Evolutionary conservation across 2,113 vertebrate species (phyloP), one percentile per base, ranked within the genome.

Genomic region (Kryptolebias marmoratus): DNA sequence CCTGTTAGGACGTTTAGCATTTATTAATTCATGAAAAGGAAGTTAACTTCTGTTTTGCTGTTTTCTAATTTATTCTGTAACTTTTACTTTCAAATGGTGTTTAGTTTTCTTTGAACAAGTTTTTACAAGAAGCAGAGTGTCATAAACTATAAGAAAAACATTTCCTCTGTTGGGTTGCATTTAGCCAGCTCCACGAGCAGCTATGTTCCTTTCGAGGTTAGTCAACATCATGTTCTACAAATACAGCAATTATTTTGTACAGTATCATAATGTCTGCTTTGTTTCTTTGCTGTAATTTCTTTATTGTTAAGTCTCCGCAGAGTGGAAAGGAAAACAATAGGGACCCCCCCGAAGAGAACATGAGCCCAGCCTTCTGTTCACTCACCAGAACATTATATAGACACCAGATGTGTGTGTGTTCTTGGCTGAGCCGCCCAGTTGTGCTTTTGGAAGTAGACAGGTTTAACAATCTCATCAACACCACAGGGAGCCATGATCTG

Each of bases 341-440:
- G 56, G 81, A 68, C 67, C 67, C 75, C 84, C 63, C 65, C 69
- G 52, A 78, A 77, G 77, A 69, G 66, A 78, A 76, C 82, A 78
- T 80, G 72, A 60, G 79, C 75, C 39, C 10, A 57, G 54, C 45
- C 45, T 68, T 83, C 73, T 69, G 71, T 85, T 88, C 76, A 81
- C 85, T 83, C 78, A 86, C 76, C 52, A 79, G 86, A 81, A 91
- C 88, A 89, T 53, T 83, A 83, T 90, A 90, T 90, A 75, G 63
- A 88, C 83, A 86, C 87, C 90, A 91, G 89, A 91, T 91, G 90
- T 92, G 81, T 79, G 71, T 44, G 57, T 74, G 68, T 76, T 75
- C 58, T 68, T 67, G 60, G 36, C 74, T 62, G 61, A 84, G 60
- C 3, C 73, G 71, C 50, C 30, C 44, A 14, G 30, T 47, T 12